Percentiles rank a stretch among this genome's conserved stretches.
These are phyloP conservation scores for Drosophila equinoxialis DNA, from an alignment of 1,140 invertebrate genomes.

Conservation along the genomic window DNA sequence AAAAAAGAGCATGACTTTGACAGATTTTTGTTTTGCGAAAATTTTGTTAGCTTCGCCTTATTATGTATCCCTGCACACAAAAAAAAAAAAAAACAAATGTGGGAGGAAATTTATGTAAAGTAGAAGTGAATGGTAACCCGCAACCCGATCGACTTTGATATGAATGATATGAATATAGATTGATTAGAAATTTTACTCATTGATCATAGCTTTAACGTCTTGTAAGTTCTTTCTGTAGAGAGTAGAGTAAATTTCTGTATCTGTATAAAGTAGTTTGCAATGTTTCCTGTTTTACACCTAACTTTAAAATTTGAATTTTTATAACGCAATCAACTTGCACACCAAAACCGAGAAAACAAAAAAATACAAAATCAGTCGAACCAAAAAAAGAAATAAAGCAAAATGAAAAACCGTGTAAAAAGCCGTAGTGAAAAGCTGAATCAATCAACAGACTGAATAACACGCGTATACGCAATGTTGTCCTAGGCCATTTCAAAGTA, in stretches of 20 bases:
- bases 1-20: slow-evolving; percentile 62
- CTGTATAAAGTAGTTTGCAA: not conserved
- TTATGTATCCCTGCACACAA: slow-evolving; percentile 39
- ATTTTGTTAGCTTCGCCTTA: slow-evolving; percentile 62
- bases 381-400: slow-evolving; percentile 64
- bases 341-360: slow-evolving; percentile 24
- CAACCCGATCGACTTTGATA: not conserved
- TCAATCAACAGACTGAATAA: slow-evolving; percentile 79
- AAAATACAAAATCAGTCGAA: slow-evolving; percentile 15
- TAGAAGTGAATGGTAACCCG: not conserved
- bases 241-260: too few relatives aligned
- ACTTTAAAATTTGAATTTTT: slow-evolving; percentile 46
- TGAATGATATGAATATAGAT: too few relatives aligned
- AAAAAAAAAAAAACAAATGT: not conserved
- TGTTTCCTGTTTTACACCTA: slow-evolving; percentile 45
- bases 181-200: too few relatives aligned
- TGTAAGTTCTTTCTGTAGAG: too few relatives aligned
- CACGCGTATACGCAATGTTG: slow-evolving; percentile 79
- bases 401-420: slow-evolving; percentile 65
- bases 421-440: slow-evolving; percentile 56
- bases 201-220: too few relatives aligned
- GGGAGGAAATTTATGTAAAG: slow-evolving; percentile 11
- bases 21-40: slow-evolving; percentile 49
- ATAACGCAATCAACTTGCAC: slow-evolving; percentile 45
- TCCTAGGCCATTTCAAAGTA: slow-evolving; percentile 61